These are phyloP conservation scores for Thumatha senex DNA, from an alignment of 2,888 invertebrate genomes.

Conservation along the genomic window DNA sequence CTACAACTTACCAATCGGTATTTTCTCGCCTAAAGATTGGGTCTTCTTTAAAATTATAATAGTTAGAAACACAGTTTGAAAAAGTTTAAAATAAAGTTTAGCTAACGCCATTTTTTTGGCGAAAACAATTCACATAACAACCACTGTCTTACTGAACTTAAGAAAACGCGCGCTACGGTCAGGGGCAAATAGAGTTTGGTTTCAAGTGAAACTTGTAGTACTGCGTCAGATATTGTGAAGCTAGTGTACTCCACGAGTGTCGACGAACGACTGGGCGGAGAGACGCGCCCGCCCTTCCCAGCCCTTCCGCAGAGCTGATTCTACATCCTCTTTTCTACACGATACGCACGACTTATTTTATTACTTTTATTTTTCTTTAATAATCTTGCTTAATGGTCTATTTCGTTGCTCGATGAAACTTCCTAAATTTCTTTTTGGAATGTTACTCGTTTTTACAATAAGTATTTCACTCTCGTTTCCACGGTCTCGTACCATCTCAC, in stretches of 20 bases:
- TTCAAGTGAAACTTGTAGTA: slow-evolving; percentile 40
- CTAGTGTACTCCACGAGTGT: slow-evolving; percentile 39
- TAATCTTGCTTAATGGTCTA: slow-evolving; percentile 76
- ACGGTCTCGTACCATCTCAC: slow-evolving; percentile 15
- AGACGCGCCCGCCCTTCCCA: slow-evolving; percentile 50
- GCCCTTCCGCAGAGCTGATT: slow-evolving; percentile 47
- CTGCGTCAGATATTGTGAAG: slow-evolving; percentile 13
- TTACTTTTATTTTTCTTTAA: slow-evolving; percentile 79
- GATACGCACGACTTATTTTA: slow-evolving; percentile 74
- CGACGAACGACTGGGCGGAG: slow-evolving; percentile 58
- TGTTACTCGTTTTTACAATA: slow-evolving; percentile 47
- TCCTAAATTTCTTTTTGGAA: slow-evolving; percentile 61
- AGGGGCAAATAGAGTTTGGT: slow-evolving; percentile 22
- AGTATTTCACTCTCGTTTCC: slow-evolving; percentile 36
- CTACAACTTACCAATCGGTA: slow-evolving; percentile 59
- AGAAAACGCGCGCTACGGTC: slow-evolving; percentile 16
- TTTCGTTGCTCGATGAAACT: slow-evolving; percentile 68
- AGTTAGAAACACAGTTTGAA: slow-evolving; percentile 50
- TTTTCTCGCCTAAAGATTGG: slow-evolving; percentile 45
- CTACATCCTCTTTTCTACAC: slow-evolving; percentile 57
- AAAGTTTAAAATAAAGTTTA: slow-evolving; percentile 46
- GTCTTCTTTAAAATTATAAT: slow-evolving; percentile 40
- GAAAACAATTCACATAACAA: slow-evolving; percentile 40
- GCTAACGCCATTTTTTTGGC: slow-evolving; percentile 42
- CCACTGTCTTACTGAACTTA: slow-evolving; percentile 20